Evolutionary conservation across 1,140 invertebrate genomes (phyloP).

Genomic region (Procambarus clarkii): DNA sequence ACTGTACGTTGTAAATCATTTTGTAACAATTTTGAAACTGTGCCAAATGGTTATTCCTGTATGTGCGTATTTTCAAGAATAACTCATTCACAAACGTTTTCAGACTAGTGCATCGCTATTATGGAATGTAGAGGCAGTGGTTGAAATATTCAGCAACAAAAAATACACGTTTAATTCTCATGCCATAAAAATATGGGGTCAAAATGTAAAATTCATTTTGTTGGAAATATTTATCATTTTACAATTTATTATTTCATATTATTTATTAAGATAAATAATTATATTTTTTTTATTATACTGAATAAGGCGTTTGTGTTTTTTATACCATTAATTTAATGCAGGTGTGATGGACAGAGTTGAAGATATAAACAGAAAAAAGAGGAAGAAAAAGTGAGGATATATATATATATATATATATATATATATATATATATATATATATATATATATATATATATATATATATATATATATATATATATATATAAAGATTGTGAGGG

Average conservation of each 20-base stretch:
- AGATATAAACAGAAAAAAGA: too few relatives aligned
- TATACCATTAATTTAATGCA: not conserved
- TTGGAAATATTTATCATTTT: not conserved
- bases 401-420: too few relatives aligned
- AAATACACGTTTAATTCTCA: not conserved
- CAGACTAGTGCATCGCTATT: not conserved
- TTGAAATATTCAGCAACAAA: not conserved
- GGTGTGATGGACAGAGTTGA: too few relatives aligned
- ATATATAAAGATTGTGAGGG: too few relatives aligned
- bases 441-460: too few relatives aligned
- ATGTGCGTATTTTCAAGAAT: too few relatives aligned
- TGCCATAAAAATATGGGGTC: not conserved
- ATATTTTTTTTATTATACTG: not conserved
- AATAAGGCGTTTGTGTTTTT: not conserved
- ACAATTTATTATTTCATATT: not conserved
- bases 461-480: too few relatives aligned
- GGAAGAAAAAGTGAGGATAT: not conserved
- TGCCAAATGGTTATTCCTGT: too few relatives aligned
- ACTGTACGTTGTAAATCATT: too few relatives aligned
- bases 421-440: too few relatives aligned
- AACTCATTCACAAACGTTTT: too few relatives aligned
- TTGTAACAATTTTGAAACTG: too few relatives aligned
- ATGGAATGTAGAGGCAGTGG: not conserved
- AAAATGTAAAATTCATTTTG: not conserved
- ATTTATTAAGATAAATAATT: not conserved